These are phyloP conservation scores for Nomada fabriciana DNA, from an alignment of 2,888 invertebrate genomes.

Conservation along the genomic window DNA sequence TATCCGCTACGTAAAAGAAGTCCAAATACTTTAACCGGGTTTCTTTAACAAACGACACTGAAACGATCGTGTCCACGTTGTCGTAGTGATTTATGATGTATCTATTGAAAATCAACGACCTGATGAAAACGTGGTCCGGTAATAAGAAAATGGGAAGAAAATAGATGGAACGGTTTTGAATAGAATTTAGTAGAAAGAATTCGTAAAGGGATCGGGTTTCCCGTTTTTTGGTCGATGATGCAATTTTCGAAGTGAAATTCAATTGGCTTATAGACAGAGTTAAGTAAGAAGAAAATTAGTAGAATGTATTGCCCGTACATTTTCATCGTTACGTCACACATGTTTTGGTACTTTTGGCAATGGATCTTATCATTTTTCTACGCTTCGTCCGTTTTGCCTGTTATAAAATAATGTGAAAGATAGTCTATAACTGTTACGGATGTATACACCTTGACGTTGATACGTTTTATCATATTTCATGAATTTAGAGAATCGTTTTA, in stretches of 20 bases:
- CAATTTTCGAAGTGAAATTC: constrained; percentile 26
- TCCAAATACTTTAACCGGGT: constrained; percentile 2
- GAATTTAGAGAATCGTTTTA: background rate
- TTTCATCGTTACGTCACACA: constrained; percentile 59
- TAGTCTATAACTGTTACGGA: too few relatives aligned
- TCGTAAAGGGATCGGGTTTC: background rate
- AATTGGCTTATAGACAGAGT: background rate
- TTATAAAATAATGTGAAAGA: background rate
- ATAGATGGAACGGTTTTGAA: background rate
- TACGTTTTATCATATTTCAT: background rate
- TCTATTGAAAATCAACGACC: background rate
- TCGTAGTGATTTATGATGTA: background rate
- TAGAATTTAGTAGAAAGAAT: background rate
- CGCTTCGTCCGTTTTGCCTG: constrained; percentile 21
- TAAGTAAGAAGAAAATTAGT: constrained; percentile 8
- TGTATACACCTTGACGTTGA: background rate
- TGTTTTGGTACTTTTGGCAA: constrained; percentile 54
- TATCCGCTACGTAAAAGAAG: constrained; percentile 39
- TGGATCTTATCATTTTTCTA: constrained; percentile 35
- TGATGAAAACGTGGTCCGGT: background rate
- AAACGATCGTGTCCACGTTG: background rate
- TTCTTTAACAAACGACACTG: background rate
- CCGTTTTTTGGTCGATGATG: background rate
- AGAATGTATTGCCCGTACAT: constrained; percentile 30
- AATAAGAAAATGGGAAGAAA: background rate